Base-by-base conservation (phyloP, 2,888 invertebrate species). In the Helobdella robusta region DNA sequence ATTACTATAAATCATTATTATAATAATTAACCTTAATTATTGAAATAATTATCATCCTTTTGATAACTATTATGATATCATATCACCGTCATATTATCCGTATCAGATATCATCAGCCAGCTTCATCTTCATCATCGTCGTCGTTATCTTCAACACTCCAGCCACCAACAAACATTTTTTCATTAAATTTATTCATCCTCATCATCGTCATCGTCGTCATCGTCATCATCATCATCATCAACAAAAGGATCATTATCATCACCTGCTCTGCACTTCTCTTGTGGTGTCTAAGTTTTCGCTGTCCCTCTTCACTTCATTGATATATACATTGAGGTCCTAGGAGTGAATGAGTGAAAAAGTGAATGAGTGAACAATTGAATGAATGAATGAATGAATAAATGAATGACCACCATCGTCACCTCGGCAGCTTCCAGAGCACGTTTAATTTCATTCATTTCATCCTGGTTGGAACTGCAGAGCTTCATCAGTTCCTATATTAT, bases 231-330 rank as follows among this genome's bases (percentile, higher is more conserved):
- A n/a, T n/a, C n/a, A n/a, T n/a, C n/a, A n/a, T n/a, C n/a, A n/a
- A n/a, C n/a, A n/a, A n/a, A n/a, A n/a, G n/a, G n/a, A n/a, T n/a
- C n/a, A n/a, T n/a, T n/a, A n/a, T n/a, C 3, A 11, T 25, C 36
- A 64, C 59, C 59, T 67, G 40, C 36, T 63, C 34, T 67, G 56
- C 35, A 67, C 64, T 44, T 67, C 50, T n/a, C 11, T 18, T 23
- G 59, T 67, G 23, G 54, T 36, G 1, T 64, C 46, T 8, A 64
- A 44, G 56, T 34, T 67, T 59, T 67, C 66, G 28, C n/a, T 46
- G 30, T 67, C 66, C 59, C 66, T 35, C 46, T 67, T 67, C n/a
- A 64, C 63, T 58, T 67, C 66, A 35, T 67, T 67, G 28, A 67
- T 58, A 35, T 67, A 67, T 59, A 67, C 4, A 6, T 32, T 54